These are phyloP conservation scores for Paguma larvata DNA, from an alignment of 2,797 vertebrate species.

Conservation along the genomic window DNA sequence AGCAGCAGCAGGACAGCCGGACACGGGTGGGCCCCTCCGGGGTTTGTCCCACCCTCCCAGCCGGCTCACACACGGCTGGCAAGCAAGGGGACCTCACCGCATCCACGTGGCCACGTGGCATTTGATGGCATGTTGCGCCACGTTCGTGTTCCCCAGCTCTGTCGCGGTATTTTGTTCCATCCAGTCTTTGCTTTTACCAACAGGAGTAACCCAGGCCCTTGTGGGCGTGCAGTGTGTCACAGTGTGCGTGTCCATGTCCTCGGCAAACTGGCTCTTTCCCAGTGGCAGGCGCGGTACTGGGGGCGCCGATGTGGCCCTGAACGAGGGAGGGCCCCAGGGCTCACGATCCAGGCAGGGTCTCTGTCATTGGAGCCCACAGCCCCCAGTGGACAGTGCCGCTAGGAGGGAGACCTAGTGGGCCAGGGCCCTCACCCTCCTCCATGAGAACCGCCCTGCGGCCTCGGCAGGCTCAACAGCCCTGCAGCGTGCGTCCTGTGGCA, in stretches of 20 bases:
- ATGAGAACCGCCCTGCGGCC: too few relatives aligned
- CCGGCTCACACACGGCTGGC: neutral
- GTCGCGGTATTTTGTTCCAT: too few relatives aligned
- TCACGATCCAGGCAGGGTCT: neutral
- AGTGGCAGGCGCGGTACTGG: neutral
- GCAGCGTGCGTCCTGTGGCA: neutral
- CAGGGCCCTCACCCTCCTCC: too few relatives aligned
- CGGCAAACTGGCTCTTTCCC: neutral
- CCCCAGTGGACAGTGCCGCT: neutral
- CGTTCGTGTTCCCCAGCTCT: too few relatives aligned
- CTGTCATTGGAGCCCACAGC: neutral
- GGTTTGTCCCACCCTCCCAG: fast-evolving
- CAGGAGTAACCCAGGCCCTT: neutral
- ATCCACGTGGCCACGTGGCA: neutral
- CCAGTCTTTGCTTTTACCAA: too few relatives aligned
- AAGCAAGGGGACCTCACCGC: neutral
- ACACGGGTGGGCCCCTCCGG: neutral
- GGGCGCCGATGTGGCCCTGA: neutral
- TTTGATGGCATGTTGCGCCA: too few relatives aligned
- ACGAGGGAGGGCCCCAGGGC: neutral
- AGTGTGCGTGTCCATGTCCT: neutral
- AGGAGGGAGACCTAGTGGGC: too few relatives aligned
- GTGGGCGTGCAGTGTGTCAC: neutral
- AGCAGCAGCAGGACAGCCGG: too few relatives aligned
- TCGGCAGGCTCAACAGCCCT: neutral